These are phyloP conservation scores for Melanostigma gelatinosum DNA, from an alignment of 2,113 vertebrate genomes.

Conservation along the genomic window DNA sequence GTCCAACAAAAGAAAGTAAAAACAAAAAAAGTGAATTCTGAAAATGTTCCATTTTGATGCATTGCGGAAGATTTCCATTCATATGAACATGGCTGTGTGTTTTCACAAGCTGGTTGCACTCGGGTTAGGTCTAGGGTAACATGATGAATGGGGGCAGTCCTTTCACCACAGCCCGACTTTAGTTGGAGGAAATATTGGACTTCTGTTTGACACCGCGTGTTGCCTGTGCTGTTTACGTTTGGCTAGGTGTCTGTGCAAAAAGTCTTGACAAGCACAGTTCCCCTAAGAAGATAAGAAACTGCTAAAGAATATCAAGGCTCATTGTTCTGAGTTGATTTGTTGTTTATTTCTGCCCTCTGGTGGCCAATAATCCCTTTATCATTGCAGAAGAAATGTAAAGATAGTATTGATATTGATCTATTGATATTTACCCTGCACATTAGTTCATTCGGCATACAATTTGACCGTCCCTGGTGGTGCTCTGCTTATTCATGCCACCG, in stretches of 20 bases:
- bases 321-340: neutral
- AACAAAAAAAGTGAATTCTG: neutral
- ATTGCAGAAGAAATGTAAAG: neutral
- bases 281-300: neutral
- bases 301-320: neutral
- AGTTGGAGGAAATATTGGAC: neutral
- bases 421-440: neutral
- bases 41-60: neutral
- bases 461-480: neutral
- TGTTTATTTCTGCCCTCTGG: neutral
- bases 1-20: conserved; percentile 1
- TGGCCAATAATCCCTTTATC: neutral
- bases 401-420: neutral
- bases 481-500: conserved; percentile 31
- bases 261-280: neutral
- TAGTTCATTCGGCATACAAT: neutral
- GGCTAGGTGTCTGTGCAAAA: neutral
- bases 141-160: neutral
- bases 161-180: neutral
- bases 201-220: neutral
- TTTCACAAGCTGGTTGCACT: neutral
- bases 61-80: neutral
- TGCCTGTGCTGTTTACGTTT: neutral
- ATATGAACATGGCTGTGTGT: neutral
- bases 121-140: neutral